These are phyloP conservation scores for Brenthis daphne DNA, from an alignment of 2,888 invertebrate species.

Conservation along the genomic window DNA sequence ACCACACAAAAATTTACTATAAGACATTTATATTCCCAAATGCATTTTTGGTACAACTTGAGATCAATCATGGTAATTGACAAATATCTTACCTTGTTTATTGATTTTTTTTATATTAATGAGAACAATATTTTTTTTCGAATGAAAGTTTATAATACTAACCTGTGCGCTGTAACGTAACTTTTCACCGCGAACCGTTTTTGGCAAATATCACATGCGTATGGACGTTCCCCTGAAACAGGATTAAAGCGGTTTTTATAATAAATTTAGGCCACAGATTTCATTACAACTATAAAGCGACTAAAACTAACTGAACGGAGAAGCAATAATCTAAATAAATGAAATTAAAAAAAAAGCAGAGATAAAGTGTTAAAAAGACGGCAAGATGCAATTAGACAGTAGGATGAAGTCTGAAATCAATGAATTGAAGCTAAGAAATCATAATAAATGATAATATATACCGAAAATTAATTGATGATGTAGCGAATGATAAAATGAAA, in stretches of 20 bases:
- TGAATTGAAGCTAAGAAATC: conserved; percentile 68
- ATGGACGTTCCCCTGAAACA: conserved; percentile 86
- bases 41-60: too few relatives aligned
- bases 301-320: conserved; percentile 14
- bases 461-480: conserved; percentile 67
- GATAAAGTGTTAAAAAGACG: conserved; percentile 71
- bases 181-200: conserved; percentile 91
- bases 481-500: conserved; percentile 60
- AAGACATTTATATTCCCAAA: too few relatives aligned
- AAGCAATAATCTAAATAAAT: neutral
- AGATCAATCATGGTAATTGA: too few relatives aligned
- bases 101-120: too few relatives aligned
- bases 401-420: conserved; percentile 72
- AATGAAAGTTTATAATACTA: conserved; percentile 24
- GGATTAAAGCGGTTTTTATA: conserved; percentile 5
- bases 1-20: too few relatives aligned
- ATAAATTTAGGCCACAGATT: conserved; percentile 8
- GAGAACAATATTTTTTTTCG: too few relatives aligned
- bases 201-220: conserved; percentile 90
- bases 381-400: conserved; percentile 78
- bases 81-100: too few relatives aligned
- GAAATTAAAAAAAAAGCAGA: conserved; percentile 23
- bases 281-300: conserved; percentile 12
- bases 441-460: conserved; percentile 62
- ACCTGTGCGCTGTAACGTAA: conserved; percentile 90